Base-by-base conservation (phyloP, 2,113 vertebrate species). In the Pyrgilauda ruficollis region DNA sequence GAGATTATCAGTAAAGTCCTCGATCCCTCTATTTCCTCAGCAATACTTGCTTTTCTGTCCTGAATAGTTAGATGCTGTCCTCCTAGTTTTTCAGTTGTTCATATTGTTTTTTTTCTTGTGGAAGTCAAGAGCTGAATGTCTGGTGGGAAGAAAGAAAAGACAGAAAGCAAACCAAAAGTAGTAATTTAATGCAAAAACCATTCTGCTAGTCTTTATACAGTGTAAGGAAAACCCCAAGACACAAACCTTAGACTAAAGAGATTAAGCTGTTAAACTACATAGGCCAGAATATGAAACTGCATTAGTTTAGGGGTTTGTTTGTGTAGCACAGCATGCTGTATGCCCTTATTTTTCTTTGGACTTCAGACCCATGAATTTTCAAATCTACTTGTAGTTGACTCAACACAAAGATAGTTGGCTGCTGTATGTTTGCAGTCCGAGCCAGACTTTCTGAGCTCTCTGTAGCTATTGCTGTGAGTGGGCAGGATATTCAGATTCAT, bases 111-210 rank as follows among this genome's bases (percentile, higher is more conserved):
- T 63, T 63, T 92, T 56, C 69, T 79, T 13, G 33, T 80, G 64
- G 44, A 81, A 92, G 64, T 95, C 31, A 92, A 83, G 79, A 76
- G 44, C 55, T 79, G 67, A 79, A 87, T 61, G 76, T 77, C 26
- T 87, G 44, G 86, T 90, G 68, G 90, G 85, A 91, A 88, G 79
- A 92, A 94, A 88, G 78, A 89, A 94, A 96, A 90, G 94, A 87
- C 86, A 87, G 76, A 95, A 94, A 76, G 89, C 76, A 91, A 93
- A 92, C 68, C 94, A 90, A 88, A 96, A 93, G 82, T 93, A 94
- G 85, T 93, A 86, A 94, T 96, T 94, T 64, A 81, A 63, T 70
- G 79, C 73, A 88, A 90, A 86, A 94, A 90, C 3, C 0, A 10
- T 91, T 96, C 68, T 95, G 68, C 59, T 83, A 68, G 47, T 83